These are phyloP conservation scores for Machimus rusticus DNA, from an alignment of 2,888 invertebrate species.

Conservation along the genomic window DNA sequence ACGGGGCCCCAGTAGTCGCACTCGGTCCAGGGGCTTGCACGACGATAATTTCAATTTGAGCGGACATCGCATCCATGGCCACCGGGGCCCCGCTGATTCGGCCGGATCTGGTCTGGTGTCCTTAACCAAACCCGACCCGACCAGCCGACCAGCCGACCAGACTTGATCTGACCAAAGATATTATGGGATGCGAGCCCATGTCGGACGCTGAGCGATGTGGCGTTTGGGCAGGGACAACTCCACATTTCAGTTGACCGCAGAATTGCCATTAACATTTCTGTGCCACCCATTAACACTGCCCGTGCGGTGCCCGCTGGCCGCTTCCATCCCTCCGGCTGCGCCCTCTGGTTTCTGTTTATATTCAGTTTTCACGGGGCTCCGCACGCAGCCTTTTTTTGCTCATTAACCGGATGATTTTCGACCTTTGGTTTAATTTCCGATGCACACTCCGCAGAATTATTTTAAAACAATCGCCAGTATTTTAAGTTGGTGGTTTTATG, in stretches of 20 bases:
- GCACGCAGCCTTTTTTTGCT: neutral
- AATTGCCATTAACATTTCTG: constrained; percentile 46
- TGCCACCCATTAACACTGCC: constrained; percentile 21
- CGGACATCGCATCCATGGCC: constrained; percentile 18
- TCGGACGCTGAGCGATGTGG: constrained; percentile 34
- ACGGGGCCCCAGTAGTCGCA: constrained; percentile 26
- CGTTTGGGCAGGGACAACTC: constrained; percentile 29
- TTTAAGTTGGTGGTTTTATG: neutral
- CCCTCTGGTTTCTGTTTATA: neutral
- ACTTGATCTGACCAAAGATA: constrained; percentile 31
- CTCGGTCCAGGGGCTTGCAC: neutral
- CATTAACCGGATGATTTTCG: neutral
- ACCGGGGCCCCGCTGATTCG: neutral
- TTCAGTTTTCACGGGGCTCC: neutral
- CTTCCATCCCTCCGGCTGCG: too few relatives aligned
- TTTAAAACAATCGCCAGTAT: neutral
- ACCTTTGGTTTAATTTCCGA: neutral
- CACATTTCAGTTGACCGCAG: constrained; percentile 46
- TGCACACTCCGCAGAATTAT: neutral
- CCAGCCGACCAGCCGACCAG: constrained; percentile 11
- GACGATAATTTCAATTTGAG: constrained; percentile 46
- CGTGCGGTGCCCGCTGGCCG: neutral
- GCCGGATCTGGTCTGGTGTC: constrained; percentile 2
- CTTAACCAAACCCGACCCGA: constrained; percentile 27
- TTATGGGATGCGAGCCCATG: constrained; percentile 26